phyloP scores from a whole-genome alignment of 2,888 invertebrate genomes.

The Dascillus cervinus region DNA sequence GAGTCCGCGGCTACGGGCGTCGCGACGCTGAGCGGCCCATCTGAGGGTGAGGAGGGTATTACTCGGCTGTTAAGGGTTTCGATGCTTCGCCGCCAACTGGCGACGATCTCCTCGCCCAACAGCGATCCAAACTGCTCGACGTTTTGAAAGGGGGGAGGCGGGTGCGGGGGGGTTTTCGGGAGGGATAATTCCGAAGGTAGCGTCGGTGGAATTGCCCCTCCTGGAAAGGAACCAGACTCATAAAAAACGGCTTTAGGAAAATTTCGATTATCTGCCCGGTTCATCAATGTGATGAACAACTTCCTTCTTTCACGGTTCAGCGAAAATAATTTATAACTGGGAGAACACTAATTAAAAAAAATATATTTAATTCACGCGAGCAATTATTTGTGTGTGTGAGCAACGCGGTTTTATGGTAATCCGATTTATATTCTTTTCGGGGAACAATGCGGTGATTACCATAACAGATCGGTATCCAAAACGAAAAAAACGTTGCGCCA shows the following conservation, averaged over 20 bases:
- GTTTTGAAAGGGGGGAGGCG: conserved; percentile 53
- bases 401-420: conserved; percentile 20
- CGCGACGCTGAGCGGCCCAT: conserved; percentile 36
- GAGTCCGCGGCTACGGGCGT: conserved; percentile 42
- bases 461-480: too few species aligned
- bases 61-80: conserved; percentile 42
- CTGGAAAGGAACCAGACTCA: conserved; percentile 29
- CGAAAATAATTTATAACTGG: conserved; percentile 21
- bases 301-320: conserved; percentile 22
- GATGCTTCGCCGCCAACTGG: conserved; percentile 66
- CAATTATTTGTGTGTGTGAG: conserved; percentile 19
- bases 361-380: conserved; percentile 26
- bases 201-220: conserved; percentile 26
- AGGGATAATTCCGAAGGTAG: conserved; percentile 22
- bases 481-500: too few species aligned
- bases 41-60: conserved; percentile 26
- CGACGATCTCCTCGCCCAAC: conserved; percentile 77
- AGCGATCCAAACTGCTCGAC: conserved; percentile 65
- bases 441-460: too few species aligned
- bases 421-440: too few species aligned
- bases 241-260: too few species aligned
- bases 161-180: conserved; percentile 19
- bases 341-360: conserved; percentile 22
- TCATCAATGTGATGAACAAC: conserved; percentile 24
- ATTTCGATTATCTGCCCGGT: conserved; percentile 18